phyloP scores from a whole-genome alignment of 2,113 vertebrate genomes.

The Rhipidura dahli region DNA sequence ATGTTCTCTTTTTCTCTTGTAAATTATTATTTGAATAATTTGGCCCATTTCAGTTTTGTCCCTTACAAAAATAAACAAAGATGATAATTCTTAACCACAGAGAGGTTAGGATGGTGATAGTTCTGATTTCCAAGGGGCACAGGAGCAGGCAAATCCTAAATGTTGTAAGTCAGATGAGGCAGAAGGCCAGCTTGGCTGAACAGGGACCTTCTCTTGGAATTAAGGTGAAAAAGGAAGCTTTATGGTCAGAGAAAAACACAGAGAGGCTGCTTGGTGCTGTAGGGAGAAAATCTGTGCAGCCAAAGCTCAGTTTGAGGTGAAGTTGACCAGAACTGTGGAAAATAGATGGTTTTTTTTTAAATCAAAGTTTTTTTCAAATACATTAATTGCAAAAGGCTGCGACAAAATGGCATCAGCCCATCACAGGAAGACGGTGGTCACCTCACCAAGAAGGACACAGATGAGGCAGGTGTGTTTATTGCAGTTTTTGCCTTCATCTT shows the following conservation, averaged over 20 bases:
- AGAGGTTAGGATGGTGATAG: not conserved
- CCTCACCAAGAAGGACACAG: not conserved
- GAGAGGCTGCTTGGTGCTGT: not conserved
- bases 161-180: rapidly evolving
- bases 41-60: not conserved
- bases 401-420: not conserved
- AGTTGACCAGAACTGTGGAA: not conserved
- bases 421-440: not conserved
- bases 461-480: not conserved
- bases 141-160: not conserved
- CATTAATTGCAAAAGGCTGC: not conserved
- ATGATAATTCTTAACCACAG: not conserved
- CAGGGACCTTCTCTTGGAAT: not conserved
- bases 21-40: not conserved
- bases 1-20: rapidly evolving
- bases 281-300: not conserved
- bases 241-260: not conserved
- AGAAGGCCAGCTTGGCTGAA: not conserved
- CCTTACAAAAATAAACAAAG: not conserved
- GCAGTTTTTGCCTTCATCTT: not conserved
- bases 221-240: not conserved
- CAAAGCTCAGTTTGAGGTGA: not conserved
- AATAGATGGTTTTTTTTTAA: not conserved
- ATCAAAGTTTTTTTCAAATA: not conserved
- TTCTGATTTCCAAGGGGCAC: not conserved